phyloP scores from a whole-genome alignment of 2,113 vertebrate genomes.

The Sula dactylatra region DNA sequence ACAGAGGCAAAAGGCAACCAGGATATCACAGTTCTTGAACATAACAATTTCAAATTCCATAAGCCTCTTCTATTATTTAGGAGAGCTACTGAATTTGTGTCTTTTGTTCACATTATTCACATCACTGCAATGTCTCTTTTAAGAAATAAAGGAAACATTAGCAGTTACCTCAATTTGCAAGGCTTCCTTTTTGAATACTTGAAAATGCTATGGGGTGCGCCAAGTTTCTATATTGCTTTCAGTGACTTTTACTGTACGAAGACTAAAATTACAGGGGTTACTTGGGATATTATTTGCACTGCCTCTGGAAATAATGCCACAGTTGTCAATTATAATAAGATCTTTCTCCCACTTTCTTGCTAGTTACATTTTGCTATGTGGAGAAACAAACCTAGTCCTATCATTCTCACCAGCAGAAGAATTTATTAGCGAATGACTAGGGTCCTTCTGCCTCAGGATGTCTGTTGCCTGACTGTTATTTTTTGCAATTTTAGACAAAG shows the following conservation, averaged over 20 bases:
- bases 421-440: not conserved
- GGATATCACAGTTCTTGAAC: not conserved
- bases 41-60: not conserved
- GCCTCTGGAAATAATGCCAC: not conserved
- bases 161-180: fast-evolving
- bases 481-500: not conserved
- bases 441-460: not conserved
- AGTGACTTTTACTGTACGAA: slow-evolving; percentile 4
- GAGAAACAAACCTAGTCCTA: not conserved
- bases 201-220: not conserved
- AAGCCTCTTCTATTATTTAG: not conserved
- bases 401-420: not conserved
- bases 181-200: not conserved
- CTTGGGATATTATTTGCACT: not conserved
- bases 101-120: not conserved
- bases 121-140: not conserved
- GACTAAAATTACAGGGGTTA: not conserved
- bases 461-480: not conserved
- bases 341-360: not conserved
- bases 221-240: not conserved
- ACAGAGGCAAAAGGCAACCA: not conserved
- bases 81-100: not conserved
- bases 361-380: not conserved
- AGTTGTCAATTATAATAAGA: slow-evolving; percentile 4
- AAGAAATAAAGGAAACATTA: not conserved